Evolutionary conservation across 2,888 invertebrate species (phyloP).

Genomic region (Chrysolina haemoptera): DNA sequence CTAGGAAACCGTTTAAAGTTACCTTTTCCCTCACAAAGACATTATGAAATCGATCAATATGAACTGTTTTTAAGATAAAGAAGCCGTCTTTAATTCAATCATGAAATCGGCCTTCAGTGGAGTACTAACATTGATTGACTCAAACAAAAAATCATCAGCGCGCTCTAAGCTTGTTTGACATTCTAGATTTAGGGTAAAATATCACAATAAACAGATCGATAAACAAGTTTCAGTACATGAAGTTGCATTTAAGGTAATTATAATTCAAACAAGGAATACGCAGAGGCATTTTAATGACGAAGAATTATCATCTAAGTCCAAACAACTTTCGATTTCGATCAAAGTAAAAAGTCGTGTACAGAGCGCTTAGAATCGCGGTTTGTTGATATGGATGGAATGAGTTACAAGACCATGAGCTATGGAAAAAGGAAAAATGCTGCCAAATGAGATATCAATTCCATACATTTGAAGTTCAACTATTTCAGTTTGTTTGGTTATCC

Average conservation of each 20-base stretch:
- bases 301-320: conserved; percentile 7
- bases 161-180: too few relatives aligned
- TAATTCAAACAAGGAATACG: conserved; percentile 14
- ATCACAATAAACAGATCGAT: conserved; percentile 11
- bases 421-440: conserved; percentile 10
- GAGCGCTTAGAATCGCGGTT: not conserved
- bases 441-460: conserved; percentile 1
- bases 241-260: conserved; percentile 14
- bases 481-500: not conserved
- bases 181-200: not conserved
- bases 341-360: conserved; percentile 4
- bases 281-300: conserved; percentile 9
- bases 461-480: not conserved
- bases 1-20: too few relatives aligned
- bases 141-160: too few relatives aligned
- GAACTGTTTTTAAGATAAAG: too few relatives aligned
- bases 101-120: too few relatives aligned
- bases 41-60: too few relatives aligned
- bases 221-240: conserved; percentile 13
- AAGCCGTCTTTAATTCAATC: too few relatives aligned
- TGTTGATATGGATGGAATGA: not conserved
- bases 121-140: too few relatives aligned
- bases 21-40: too few relatives aligned
- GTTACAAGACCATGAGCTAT: not conserved
- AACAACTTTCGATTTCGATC: conserved; percentile 12